Evolutionary conservation across 92 coral and sea anemone species (phyloP).

Genomic region (Epizoanthus stellaris): DNA sequence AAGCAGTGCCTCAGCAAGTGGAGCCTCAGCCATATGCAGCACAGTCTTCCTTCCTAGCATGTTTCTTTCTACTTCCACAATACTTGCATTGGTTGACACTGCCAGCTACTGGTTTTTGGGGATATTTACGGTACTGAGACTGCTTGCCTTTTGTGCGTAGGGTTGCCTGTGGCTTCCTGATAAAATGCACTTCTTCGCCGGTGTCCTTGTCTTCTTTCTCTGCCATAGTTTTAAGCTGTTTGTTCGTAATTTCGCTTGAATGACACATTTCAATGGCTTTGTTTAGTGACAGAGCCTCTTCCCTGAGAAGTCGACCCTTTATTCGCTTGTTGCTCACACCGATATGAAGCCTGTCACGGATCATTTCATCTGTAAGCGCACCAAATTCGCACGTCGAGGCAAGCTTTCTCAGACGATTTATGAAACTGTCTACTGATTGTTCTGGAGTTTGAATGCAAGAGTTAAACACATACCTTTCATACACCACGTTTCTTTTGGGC

Average conservation of each 20-base stretch:
- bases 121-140: neutral
- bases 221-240: neutral
- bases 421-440: slow-evolving; percentile 52
- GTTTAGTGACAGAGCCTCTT: slow-evolving; percentile 23
- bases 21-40: slow-evolving; percentile 38
- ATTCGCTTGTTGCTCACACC: slow-evolving; percentile 47
- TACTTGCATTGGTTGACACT: slow-evolving; percentile 9
- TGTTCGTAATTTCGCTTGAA: slow-evolving; percentile 55
- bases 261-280: slow-evolving; percentile 60
- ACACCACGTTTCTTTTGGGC: neutral
- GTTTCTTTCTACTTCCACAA: slow-evolving; percentile 35
- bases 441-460: slow-evolving; percentile 35
- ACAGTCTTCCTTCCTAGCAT: slow-evolving; percentile 37
- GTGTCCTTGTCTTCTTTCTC: neutral
- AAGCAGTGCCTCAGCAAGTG: too few species aligned
- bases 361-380: slow-evolving; percentile 47
- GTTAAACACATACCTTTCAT: too few species aligned
- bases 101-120: neutral
- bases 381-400: slow-evolving; percentile 62
- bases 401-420: slow-evolving; percentile 55
- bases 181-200: neutral
- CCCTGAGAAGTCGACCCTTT: slow-evolving; percentile 42
- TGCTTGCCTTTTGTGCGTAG: neutral
- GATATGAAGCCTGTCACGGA: slow-evolving; percentile 60
- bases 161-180: neutral